Percentiles rank a stretch among this genome's conserved stretches.
Conservation (phyloP, 1,140 invertebrate species). For the Mya arenaria region DNA sequence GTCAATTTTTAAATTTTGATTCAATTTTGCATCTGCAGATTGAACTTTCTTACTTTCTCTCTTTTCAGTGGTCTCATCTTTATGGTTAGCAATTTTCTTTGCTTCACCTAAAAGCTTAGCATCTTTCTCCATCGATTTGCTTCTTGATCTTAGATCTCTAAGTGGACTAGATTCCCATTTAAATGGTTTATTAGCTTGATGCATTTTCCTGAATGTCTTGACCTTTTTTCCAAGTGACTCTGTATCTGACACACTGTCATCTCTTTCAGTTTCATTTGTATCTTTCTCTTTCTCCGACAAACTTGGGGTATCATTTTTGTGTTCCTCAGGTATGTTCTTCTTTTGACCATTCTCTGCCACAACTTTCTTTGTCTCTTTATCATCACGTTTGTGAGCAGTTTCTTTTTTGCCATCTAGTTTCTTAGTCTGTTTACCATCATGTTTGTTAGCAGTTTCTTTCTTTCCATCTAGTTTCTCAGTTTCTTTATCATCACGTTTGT, state of each 20-base stretch:
- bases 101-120: no score
- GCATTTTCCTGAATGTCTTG: slow-evolving; percentile 17
- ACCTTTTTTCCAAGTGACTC: neutral
- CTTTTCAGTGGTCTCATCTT: no score
- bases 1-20: no score
- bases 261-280: neutral
- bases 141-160: neutral
- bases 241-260: neutral
- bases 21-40: no score
- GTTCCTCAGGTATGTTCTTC: no score
- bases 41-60: no score
- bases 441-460: neutral
- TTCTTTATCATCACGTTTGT: neutral
- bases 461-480: neutral
- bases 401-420: neutral
- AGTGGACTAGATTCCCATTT: slow-evolving; percentile 33
- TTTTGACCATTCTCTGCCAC: no score
- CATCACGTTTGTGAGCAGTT: neutral
- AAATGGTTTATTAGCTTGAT: slow-evolving; percentile 22
- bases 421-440: neutral
- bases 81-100: no score
- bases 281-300: neutral
- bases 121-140: neutral
- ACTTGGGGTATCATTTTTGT: no score
- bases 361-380: neutral